Percentiles rank a stretch among this genome's conserved stretches.
Evolutionary conservation across 2,113 vertebrate genomes (phyloP).

Genomic region (Platycercus adscitus): DNA sequence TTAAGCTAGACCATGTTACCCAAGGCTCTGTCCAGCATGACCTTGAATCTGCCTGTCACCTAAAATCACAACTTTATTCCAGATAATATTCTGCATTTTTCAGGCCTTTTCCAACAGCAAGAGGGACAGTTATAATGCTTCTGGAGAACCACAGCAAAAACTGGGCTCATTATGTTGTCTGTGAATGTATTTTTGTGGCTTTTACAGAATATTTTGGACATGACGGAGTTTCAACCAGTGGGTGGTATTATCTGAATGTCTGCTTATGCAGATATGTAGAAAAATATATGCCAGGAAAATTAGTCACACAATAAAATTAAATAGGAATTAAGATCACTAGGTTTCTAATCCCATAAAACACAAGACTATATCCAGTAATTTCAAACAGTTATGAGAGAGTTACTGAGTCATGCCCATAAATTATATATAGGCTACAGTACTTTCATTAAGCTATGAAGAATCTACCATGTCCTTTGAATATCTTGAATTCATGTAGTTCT

Average conservation of each 20-base stretch:
- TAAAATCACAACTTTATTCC: too few species aligned
- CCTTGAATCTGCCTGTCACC: too few species aligned
- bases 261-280: neutral
- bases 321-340: neutral
- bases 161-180: neutral
- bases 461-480: neutral
- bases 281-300: neutral
- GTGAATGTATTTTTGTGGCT: neutral
- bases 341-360: neutral
- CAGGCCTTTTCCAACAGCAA: too few species aligned
- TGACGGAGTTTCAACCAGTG: neutral
- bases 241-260: neutral
- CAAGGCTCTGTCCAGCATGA: too few species aligned
- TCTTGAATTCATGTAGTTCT: neutral
- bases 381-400: neutral
- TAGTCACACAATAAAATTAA: neutral
- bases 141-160: neutral
- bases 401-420: constrained; percentile 10
- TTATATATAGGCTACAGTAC: neutral
- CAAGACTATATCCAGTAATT: neutral
- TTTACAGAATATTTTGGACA: neutral
- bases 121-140: neutral
- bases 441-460: neutral
- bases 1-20: too few species aligned
- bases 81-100: too few species aligned